These are phyloP conservation scores for Catharus ustulatus DNA, from an alignment of 2,797 vertebrate species.

Conservation along the genomic window DNA sequence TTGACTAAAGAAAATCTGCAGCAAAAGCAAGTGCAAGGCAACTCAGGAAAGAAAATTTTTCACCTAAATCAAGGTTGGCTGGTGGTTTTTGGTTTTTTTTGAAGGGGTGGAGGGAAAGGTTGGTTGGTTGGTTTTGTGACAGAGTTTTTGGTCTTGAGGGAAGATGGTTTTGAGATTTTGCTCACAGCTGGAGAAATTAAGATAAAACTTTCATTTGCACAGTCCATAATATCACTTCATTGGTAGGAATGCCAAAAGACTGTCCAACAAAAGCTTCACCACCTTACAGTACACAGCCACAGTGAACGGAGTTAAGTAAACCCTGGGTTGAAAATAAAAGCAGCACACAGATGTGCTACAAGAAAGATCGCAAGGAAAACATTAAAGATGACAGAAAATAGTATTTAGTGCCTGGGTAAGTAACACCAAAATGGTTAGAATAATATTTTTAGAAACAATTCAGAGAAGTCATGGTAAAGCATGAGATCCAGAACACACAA, in stretches of 20 bases:
- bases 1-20: neutral
- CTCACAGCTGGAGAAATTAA: neutral
- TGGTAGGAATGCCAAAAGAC: neutral
- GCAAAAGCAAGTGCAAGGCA: neutral
- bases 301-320: neutral
- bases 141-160: fast-evolving
- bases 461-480: neutral
- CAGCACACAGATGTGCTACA: too few relatives aligned
- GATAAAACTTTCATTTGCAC: neutral
- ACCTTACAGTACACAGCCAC: fast-evolving
- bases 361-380: neutral
- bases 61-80: neutral
- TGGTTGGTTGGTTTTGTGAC: neutral
- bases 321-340: fast-evolving
- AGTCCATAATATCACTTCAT: fast-evolving
- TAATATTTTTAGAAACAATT: fast-evolving
- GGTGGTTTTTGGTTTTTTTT: too few relatives aligned
- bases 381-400: neutral
- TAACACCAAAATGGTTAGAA: fast-evolving
- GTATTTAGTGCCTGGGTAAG: fast-evolving
- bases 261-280: neutral
- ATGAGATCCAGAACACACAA: neutral
- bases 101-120: fast-evolving
- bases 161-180: neutral
- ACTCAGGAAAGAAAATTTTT: neutral